Conservation (phyloP, 2,888 invertebrate genomes). For the Cephus pulcher region DNA sequence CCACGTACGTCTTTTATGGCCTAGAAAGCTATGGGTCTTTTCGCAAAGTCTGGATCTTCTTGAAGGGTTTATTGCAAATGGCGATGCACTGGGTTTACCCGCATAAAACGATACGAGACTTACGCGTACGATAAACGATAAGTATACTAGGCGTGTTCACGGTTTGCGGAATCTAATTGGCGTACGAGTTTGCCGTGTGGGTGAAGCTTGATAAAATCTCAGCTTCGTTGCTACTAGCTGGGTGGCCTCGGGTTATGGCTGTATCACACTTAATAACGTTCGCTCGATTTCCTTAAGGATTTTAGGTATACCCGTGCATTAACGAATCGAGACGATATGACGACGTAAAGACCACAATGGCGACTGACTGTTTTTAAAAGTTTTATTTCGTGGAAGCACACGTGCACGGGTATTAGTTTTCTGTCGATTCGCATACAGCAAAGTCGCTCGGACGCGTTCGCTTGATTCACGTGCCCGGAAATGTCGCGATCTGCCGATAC, state of each 20-base stretch:
- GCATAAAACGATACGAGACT: not conserved
- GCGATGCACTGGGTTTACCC: not conserved
- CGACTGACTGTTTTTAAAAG: not conserved
- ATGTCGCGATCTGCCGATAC: slow-evolving; percentile 25
- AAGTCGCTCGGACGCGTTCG: slow-evolving; percentile 40
- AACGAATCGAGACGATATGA: not conserved
- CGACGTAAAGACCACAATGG: not conserved
- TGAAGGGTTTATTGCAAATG: not conserved
- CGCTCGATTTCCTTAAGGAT: not conserved
- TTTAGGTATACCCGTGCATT: not conserved
- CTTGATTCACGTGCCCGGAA: slow-evolving; percentile 51
- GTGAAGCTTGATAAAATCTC: slow-evolving; percentile 20
- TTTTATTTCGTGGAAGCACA: not conserved
- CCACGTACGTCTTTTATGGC: not conserved
- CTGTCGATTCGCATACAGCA: slow-evolving; percentile 14
- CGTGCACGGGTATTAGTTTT: not conserved
- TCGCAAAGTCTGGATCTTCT: not conserved
- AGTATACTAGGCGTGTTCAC: not conserved
- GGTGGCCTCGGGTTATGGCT: slow-evolving; percentile 16
- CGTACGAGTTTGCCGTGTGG: slow-evolving; percentile 2
- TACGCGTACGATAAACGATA: not conserved
- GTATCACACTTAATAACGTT: not conserved
- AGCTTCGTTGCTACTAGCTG: slow-evolving; percentile 14
- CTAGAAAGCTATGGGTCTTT: not conserved
- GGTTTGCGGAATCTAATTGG: slow-evolving; percentile 4